Base-by-base conservation (phyloP, 2,888 invertebrate genomes). In the Macrosoma leucophasiata region DNA sequence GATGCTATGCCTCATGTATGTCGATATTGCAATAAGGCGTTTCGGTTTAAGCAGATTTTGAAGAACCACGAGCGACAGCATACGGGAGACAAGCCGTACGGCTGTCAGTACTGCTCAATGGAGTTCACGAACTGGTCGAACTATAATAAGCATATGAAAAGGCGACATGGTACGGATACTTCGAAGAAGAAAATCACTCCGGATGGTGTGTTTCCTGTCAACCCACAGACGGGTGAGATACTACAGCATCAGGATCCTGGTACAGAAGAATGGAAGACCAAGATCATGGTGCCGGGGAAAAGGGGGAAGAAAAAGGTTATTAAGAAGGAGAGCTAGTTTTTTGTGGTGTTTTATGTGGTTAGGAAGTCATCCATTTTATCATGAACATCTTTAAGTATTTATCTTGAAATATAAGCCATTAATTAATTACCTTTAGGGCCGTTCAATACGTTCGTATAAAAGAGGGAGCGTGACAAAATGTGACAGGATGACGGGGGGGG, bases 61-160 rank as follows among this genome's bases (percentile, higher is more conserved):
- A 90, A 90, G 52, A 90, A 90, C n/a, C 93, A 93, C 58, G 85
- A 90, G 37, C 71, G 91, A 8, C 90, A 90, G 48, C 93, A 93
- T 46, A 90, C 89, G 0, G 89, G 88, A 0, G 90, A 89, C 19
- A 86, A 91, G 17, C 93, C 92, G 0, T 93, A 92, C 57, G 87
- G 89, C 1, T 93, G 93, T 50, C 64, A 87, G 18, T 88, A 89
- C 42, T 93, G 93, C 53, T 88, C 89, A 33, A 78, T 84, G 78
- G 76, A 91, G 54, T 93, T 93, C 48, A 91, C 92, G 0, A 92
- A 93, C 58, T 92, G 92, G 92, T 91, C 92, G 0, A 93, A 93
- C 69, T 92, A 91, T 52, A 92, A 92, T 53, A 93, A 93, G 51
- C 93, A 93, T 58, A 91, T 92, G 90, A 92, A 91, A 67, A 72